Evolutionary conservation across 2,888 invertebrate species (phyloP), one percentile per base, ranked within the genome.

Genomic region (Zaprionus bogoriensis): DNA sequence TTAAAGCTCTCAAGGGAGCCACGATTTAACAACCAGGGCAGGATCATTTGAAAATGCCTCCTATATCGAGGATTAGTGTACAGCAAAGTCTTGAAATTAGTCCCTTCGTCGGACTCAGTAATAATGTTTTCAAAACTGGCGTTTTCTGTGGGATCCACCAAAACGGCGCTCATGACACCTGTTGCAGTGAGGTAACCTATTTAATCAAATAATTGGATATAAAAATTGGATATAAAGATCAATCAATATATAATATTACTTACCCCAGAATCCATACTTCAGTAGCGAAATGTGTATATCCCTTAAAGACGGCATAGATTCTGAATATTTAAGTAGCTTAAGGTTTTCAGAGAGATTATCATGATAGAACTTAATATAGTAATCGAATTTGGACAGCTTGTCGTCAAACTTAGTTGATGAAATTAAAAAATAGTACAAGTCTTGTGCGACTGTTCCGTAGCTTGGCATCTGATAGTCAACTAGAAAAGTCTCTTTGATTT

Each of bases 361-460:
- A 47, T 90, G 81, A 47, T 90, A 90, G 30, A 74, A 83, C 42
- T 86, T 75, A 4, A 90, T 48, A 6, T 88, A 89, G 25, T 87
- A 82, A 47, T 90, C 90, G 38, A 90, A 90, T 14, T 88, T 67
- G 2, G 69, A 58, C 3, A 89, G 14, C 36, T 89, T 90, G 5
- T 88, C 69, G 5, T 89, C 87, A 22, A 84, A 66, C 10, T 59
- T 72, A 0, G 89, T 75, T 0, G 90, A 90, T 0, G 89, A 85
- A 2, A 90, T 9, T 4, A 90, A 48, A 4, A 90, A 87, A 28
- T 87, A 88, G 9, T 75, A 71, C 30, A 90, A 68, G 60, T 90
- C 90, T 19, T 87, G 70, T 0, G 87, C 87, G 0, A 89, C 87
- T 9, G 83, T 60, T 3, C 85, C 86, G 48, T 77, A 90, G 46